Conservation (phyloP, 2,888 invertebrate species). For the Oeneis ivallda region DNA sequence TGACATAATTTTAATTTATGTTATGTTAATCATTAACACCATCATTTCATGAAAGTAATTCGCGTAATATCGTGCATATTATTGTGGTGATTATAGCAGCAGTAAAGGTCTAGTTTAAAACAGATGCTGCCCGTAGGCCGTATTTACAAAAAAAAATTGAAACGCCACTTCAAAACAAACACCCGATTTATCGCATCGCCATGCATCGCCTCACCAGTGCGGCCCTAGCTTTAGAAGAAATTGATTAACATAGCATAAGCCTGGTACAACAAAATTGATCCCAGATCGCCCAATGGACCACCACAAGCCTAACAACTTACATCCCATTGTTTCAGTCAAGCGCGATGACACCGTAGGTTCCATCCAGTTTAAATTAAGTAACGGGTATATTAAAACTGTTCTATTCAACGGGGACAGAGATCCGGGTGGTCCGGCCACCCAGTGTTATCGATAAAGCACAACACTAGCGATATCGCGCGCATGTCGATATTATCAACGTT, state of each 20-base stretch:
- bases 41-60: no score
- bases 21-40: no score
- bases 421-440: constrained; percentile 67
- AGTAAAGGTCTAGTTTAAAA: no score
- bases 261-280: not conserved
- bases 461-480: constrained; percentile 61
- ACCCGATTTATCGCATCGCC: no score
- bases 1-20: no score
- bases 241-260: not conserved
- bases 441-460: constrained; percentile 54
- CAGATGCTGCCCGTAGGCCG: no score
- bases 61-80: no score
- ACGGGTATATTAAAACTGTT: constrained; percentile 47
- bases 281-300: not conserved
- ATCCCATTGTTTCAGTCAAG: not conserved
- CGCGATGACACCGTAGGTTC: constrained; percentile 25
- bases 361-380: constrained; percentile 48
- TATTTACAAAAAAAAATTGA: no score
- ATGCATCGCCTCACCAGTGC: not conserved
- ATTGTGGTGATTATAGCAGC: no score
- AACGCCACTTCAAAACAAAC: no score
- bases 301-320: not conserved
- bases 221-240: not conserved
- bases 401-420: constrained; percentile 52
- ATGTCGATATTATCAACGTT: constrained; percentile 67